Conservation (phyloP, 1,140 invertebrate species). For the Calliphora vicina region DNA sequence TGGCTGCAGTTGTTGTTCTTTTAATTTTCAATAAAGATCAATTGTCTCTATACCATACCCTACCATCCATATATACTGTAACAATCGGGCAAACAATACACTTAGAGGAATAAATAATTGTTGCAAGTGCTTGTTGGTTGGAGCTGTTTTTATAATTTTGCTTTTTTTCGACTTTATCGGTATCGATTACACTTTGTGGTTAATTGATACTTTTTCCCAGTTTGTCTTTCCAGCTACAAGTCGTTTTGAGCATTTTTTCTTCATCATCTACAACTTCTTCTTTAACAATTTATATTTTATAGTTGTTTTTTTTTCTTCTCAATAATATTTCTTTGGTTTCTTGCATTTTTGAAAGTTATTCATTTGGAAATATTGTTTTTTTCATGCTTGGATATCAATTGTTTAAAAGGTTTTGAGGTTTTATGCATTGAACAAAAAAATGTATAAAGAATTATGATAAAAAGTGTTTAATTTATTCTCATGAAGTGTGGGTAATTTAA, state of each 20-base stretch:
- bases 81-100: no score
- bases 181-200: conserved; percentile 11
- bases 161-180: background rate
- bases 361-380: background rate
- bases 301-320: background rate
- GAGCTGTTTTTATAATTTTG: background rate
- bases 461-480: background rate
- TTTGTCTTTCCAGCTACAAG: background rate
- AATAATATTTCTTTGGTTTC: conserved; percentile 15
- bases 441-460: no score
- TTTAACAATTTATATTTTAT: background rate
- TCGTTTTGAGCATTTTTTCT: background rate
- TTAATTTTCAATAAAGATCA: background rate
- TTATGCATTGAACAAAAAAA: background rate
- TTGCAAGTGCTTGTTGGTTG: background rate
- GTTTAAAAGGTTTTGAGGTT: conserved; percentile 15
- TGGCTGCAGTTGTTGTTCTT: background rate
- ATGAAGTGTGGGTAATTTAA: background rate
- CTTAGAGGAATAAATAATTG: background rate
- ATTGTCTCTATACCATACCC: background rate
- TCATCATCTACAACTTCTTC: background rate
- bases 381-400: conserved; percentile 13
- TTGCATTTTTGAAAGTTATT: conserved; percentile 17
- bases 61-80: no score
- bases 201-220: background rate